Base-by-base conservation (phyloP, 1,140 invertebrate genomes). In the Portunus trituberculatus region DNA sequence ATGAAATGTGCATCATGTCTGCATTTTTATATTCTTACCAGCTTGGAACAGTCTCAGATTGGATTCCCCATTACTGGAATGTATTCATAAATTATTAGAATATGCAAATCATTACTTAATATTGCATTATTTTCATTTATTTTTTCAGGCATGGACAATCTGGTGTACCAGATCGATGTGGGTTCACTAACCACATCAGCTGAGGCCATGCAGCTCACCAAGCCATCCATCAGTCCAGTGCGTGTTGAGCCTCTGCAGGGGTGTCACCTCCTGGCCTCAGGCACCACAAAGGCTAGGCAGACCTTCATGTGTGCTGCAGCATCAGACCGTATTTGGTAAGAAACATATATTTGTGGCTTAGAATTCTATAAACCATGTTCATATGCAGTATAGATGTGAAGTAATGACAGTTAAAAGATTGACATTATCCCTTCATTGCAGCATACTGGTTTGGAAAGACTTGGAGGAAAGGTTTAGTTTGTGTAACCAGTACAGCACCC, bases 401-500 rank as follows among this genome's bases (percentile, higher is more conserved):
- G 2, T 59, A 59, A 59, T 59, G 52, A 59, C 8, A 59, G 12
- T 59, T 14, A 59, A 59, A 59, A 4, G 8, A 10, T 59, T 12
- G 16, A 59, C 16, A 59, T 59, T 12, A 14, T 10, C 16, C 16
- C 52, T 59, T 59, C 12, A 31, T 94, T 96, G 93, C 96, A 97
- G 97, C 93, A 97, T 97, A 95, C 96, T 97, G 39, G 97, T 97
- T 88, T 97, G 97, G 97, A 96, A 96, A 86, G 96, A 95, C 0
- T 96, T 91, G 96, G 87, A 97, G 95, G 97, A 97, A 12, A 97
- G 97, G 96, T 98, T 98, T 96, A 97, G 97, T 48, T 97, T 97
- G 0, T 97, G 97, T 28, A 97, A 98, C 94, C 97, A 98, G 94
- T 96, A 98, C n/a, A 98, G 98, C 96, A 98, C 98, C 0, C 97